phyloP scores from a whole-genome alignment of 2,797 vertebrate genomes.

The Phrynocephalus guinanensis region DNA sequence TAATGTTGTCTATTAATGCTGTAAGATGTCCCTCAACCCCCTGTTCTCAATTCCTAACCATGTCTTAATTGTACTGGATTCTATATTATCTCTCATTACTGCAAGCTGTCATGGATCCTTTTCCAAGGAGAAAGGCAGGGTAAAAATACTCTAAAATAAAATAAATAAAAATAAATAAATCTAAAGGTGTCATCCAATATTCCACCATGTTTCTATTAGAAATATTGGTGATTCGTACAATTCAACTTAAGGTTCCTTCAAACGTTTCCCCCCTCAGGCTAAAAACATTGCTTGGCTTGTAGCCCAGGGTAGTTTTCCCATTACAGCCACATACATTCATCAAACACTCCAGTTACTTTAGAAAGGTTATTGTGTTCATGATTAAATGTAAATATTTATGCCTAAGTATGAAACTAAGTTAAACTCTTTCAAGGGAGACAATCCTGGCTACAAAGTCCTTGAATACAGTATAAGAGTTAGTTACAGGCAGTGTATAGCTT shows the following conservation, averaged over 20 bases:
- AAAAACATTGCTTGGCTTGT: background rate
- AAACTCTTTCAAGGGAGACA: slow-evolving; percentile 2
- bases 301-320: background rate
- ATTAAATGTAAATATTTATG: background rate
- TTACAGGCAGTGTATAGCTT: too few species aligned
- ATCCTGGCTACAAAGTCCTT: background rate
- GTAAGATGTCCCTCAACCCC: too few species aligned
- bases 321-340: background rate
- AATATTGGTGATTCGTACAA: fast-evolving
- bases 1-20: too few species aligned
- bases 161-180: background rate
- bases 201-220: slow-evolving; percentile 36
- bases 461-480: background rate
- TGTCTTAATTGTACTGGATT: too few species aligned
- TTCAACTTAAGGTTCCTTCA: slow-evolving; percentile 13
- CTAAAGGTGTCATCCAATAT: background rate
- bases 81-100: too few species aligned
- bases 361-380: slow-evolving; percentile 36
- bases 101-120: too few species aligned
- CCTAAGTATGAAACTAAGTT: slow-evolving; percentile 41
- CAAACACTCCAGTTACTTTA: background rate
- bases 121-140: too few species aligned
- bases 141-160: too few species aligned
- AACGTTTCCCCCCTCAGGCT: background rate
- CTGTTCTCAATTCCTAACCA: too few species aligned